Conservation (phyloP, 2,888 invertebrate species). For the Rhaphigaster nebulosa region DNA sequence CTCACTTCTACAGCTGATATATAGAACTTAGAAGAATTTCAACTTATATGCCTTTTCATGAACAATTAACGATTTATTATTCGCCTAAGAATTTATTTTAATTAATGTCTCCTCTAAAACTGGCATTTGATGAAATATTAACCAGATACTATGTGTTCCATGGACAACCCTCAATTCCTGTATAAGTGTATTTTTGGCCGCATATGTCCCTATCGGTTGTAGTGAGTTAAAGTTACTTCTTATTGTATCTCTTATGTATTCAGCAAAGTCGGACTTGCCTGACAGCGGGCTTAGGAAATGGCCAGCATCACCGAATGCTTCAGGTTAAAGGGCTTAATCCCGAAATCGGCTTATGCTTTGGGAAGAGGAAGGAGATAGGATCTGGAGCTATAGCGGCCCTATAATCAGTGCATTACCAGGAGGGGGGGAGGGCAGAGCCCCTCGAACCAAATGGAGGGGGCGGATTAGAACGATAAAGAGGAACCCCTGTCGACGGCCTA, state of each 20-base stretch:
- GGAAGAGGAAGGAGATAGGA: conserved; percentile 45
- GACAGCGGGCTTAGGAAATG: not conserved
- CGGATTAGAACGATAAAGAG: conserved; percentile 37
- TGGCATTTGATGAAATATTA: not conserved
- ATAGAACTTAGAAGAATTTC: no score
- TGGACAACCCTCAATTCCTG: no score
- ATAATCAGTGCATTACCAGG: conserved; percentile 51
- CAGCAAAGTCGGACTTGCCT: not conserved
- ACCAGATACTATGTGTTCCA: no score
- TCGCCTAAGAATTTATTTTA: no score
- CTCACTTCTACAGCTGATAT: no score
- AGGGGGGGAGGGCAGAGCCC: conserved; percentile 1
- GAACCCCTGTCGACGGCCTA: not conserved
- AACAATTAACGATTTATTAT: no score
- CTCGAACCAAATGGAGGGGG: no score
- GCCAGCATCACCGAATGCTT: not conserved
- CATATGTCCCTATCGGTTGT: no score
- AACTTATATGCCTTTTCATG: no score
- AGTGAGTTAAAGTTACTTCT: not conserved
- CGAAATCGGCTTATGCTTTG: conserved; percentile 44
- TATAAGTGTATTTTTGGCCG: no score
- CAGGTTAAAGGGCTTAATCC: conserved; percentile 55
- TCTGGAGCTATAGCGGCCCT: conserved; percentile 26
- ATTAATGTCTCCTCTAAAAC: no score
- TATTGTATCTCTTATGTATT: not conserved